Percentiles rank a stretch among this genome's conserved stretches.
Conservation (phyloP, 2,113 vertebrate genomes). For the Columba livia region DNA sequence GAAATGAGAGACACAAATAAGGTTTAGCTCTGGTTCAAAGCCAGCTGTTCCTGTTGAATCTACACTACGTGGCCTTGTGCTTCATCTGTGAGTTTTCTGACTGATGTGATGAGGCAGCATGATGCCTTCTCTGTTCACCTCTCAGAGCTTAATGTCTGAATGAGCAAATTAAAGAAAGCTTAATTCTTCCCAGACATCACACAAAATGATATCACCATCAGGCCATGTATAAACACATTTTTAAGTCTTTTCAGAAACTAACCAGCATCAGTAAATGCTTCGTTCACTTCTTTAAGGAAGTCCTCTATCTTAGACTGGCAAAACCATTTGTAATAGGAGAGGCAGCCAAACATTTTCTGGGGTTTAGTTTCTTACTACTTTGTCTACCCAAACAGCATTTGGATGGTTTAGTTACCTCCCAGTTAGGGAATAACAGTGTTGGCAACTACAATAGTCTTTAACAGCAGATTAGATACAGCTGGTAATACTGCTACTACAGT, state of each 20-base stretch:
- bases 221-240: not conserved
- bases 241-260: constrained; percentile 9
- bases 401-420: not conserved
- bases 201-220: not conserved
- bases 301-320: not conserved
- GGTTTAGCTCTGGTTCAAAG: not conserved
- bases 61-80: not conserved
- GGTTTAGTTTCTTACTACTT: not conserved
- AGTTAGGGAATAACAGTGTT: not conserved
- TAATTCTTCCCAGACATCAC: not conserved
- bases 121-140: not conserved
- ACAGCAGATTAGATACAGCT: not conserved
- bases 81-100: not conserved
- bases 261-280: not conserved
- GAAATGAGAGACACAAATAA: not conserved
- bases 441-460: not conserved
- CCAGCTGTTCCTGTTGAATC: not conserved
- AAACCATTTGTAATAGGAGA: not conserved
- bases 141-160: not conserved
- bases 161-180: not conserved
- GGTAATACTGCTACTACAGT: not conserved
- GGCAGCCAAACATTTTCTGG: not conserved
- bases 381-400: not conserved
- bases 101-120: not conserved
- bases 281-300: not conserved